A percentile compares a stretch with the other conserved stretches of the same genome.
These are phyloP conservation scores for Edolisoma coerulescens DNA, from an alignment of 2,113 vertebrate species.

Conservation along the genomic window DNA sequence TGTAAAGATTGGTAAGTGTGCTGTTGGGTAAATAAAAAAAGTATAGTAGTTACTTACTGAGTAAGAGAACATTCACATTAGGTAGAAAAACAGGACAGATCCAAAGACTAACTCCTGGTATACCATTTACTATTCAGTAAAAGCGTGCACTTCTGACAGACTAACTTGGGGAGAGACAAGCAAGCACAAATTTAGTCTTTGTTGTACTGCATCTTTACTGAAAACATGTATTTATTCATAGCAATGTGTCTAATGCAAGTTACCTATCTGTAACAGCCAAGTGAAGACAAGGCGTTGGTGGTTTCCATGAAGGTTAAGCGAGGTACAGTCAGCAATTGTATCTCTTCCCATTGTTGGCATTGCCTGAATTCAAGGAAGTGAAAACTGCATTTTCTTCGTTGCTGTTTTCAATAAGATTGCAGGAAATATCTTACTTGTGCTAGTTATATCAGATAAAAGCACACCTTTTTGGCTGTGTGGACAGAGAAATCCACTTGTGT, in stretches of 20 bases:
- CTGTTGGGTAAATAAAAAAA: not conserved
- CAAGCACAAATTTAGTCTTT: not conserved
- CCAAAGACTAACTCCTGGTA: not conserved
- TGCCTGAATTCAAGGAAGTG: not conserved
- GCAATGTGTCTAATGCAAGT: not conserved
- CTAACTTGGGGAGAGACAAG: not conserved
- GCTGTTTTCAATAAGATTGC: not conserved
- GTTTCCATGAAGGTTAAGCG: not conserved
- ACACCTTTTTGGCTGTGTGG: not conserved
- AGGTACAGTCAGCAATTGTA: not conserved
- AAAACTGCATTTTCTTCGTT: not conserved
- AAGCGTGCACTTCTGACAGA: not conserved
- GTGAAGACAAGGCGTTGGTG: not conserved
- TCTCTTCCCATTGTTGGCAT: not conserved
- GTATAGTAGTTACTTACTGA: not conserved
- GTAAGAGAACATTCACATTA: not conserved
- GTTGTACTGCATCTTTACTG: not conserved
- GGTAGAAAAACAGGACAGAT: not conserved
- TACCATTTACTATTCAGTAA: not conserved
- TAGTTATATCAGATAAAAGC: not conserved
- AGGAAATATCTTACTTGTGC: not conserved
- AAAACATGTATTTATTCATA: not conserved
- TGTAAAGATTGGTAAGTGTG: not conserved
- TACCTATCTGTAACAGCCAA: not conserved
- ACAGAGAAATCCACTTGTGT: not conserved